Evolutionary conservation across 2,113 vertebrate genomes (phyloP).

Genomic region (Salvelinus alpinus): DNA sequence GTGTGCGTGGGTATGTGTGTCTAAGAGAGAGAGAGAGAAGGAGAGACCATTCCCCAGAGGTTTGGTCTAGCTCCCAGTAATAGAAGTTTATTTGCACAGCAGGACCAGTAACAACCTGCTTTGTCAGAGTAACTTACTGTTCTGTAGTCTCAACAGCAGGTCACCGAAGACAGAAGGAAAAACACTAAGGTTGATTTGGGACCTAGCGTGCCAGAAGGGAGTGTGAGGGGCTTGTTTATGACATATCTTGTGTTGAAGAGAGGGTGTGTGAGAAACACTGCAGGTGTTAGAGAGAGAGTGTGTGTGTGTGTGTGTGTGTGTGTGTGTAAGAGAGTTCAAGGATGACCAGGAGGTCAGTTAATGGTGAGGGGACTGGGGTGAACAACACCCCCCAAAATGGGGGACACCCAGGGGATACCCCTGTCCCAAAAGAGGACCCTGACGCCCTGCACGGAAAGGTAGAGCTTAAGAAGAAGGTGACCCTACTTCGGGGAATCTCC

Average conservation of each 20-base stretch:
- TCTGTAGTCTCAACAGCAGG: background rate
- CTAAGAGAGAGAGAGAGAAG: background rate
- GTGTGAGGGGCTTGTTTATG: background rate
- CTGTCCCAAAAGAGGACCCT: conserved; percentile 37
- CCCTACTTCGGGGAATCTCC: conserved; percentile 87
- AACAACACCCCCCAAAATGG: conserved; percentile 19
- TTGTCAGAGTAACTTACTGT: conserved; percentile 10
- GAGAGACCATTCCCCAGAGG: conserved; percentile 1
- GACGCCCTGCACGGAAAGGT: conserved; percentile 68
- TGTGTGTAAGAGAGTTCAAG: conserved; percentile 7
- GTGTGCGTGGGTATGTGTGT: background rate
- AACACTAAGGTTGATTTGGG: background rate
- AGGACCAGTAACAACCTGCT: conserved; percentile 29
- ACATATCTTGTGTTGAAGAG: background rate
- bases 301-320: background rate
- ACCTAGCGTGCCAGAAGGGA: background rate
- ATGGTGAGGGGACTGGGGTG: conserved; percentile 60
- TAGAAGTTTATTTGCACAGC: conserved; percentile 16
- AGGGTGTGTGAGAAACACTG: background rate
- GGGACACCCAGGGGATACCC: background rate
- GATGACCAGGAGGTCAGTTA: conserved; percentile 77
- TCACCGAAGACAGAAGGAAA: conserved; percentile 12
- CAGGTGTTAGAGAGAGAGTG: background rate
- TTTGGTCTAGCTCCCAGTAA: conserved; percentile 4
- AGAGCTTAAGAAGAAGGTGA: conserved; percentile 89